A percentile compares a stretch with the other conserved stretches of the same genome.
These are phyloP conservation scores for Etheostoma perlongum DNA, from an alignment of 2,797 vertebrate species.

Conservation along the genomic window DNA sequence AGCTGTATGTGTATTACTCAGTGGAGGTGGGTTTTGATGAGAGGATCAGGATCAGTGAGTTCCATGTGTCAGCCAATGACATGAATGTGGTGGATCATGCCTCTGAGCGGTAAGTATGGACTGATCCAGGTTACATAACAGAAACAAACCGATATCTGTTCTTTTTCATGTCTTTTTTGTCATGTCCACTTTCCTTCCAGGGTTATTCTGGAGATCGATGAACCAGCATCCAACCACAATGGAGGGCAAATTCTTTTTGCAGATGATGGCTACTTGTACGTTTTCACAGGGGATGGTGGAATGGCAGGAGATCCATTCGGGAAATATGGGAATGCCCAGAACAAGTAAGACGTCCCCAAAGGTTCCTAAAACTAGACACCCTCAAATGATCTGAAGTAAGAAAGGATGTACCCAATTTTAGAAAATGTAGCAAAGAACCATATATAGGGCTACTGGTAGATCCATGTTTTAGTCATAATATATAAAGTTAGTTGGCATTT, in stretches of 20 bases:
- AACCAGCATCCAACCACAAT: constrained; percentile 97
- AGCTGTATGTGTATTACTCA: constrained; percentile 95
- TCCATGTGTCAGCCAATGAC: constrained; percentile 89
- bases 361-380: neutral
- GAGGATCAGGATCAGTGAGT: constrained; percentile 96
- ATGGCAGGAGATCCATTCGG: constrained; percentile 99
- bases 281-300: constrained; percentile 97
- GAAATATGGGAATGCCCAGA: constrained; percentile 93
- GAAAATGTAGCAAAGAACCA: neutral
- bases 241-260: constrained; percentile 95
- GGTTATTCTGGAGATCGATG: constrained; percentile 94
- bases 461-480: neutral
- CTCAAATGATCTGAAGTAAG: neutral
- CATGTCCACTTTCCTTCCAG: constrained; percentile 73
- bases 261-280: constrained; percentile 93
- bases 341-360: constrained; percentile 87
- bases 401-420: neutral
- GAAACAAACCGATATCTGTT: neutral
- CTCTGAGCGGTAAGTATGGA: constrained; percentile 91
- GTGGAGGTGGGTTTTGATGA: constrained; percentile 90
- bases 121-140: neutral
- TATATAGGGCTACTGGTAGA: too few species aligned
- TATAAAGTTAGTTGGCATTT: neutral
- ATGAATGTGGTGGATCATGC: constrained; percentile 92
- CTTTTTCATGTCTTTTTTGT: neutral